Conservation (phyloP, 2,113 vertebrate species). For the Callospermophilus lateralis region DNA sequence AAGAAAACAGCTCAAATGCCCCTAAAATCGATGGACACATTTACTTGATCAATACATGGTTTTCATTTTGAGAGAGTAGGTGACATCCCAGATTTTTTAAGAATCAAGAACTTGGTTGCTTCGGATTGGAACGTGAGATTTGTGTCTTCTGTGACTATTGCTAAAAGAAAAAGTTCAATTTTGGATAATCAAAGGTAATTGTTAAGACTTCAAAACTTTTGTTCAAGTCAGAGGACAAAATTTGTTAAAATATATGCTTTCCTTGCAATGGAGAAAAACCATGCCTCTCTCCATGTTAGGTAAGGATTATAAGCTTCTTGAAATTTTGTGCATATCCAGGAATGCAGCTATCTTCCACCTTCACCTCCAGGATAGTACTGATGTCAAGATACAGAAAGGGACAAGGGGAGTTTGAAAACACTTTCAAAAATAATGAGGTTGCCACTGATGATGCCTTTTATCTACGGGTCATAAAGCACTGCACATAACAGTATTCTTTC, state of each 20-base stretch:
- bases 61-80: slow-evolving; percentile 18
- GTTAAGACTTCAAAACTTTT: neutral
- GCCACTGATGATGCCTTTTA: slow-evolving; percentile 18
- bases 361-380: neutral
- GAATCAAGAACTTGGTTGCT: neutral
- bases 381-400: neutral
- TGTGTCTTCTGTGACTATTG: neutral
- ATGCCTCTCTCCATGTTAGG: neutral
- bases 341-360: neutral
- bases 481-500: neutral
- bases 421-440: slow-evolving; percentile 34
- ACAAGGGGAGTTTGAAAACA: slow-evolving; percentile 19
- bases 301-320: neutral
- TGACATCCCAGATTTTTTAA: neutral
- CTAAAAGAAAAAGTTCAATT: neutral
- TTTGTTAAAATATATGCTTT: neutral
- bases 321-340: neutral
- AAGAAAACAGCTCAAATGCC: neutral
- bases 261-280: neutral
- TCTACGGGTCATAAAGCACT: neutral
- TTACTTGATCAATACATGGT: neutral
- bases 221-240: neutral
- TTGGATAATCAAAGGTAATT: neutral
- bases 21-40: neutral
- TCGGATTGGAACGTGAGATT: neutral